These are phyloP conservation scores for Nebria ingens DNA, from an alignment of 1,140 invertebrate genomes.

Conservation along the genomic window DNA sequence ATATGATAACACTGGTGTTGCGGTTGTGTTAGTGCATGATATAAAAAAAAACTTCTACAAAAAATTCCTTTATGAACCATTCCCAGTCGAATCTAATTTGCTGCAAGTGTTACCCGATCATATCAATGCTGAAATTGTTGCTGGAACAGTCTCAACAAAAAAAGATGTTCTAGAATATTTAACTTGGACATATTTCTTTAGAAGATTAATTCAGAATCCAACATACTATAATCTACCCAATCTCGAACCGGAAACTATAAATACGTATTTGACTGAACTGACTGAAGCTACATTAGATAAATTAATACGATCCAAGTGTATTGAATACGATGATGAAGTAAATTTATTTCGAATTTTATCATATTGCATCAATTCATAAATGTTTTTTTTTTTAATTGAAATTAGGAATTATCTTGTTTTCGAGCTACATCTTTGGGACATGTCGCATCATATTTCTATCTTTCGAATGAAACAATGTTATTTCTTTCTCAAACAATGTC, in stretches of 20 bases:
- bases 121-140: slow-evolving; percentile 93
- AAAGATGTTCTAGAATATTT: slow-evolving; percentile 95
- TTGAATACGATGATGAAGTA: slow-evolving; percentile 39
- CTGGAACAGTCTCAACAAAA: slow-evolving; percentile 86
- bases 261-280: slow-evolving; percentile 59
- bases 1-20: slow-evolving; percentile 91
- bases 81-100: slow-evolving; percentile 95
- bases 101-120: slow-evolving; percentile 89
- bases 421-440: slow-evolving; percentile 78
- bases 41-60: slow-evolving; percentile 99
- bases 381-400: slow-evolving; percentile 18
- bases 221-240: slow-evolving; percentile 80
- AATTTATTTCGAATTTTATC: slow-evolving; percentile 5
- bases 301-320: slow-evolving; percentile 65
- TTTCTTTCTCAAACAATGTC: slow-evolving; percentile 65
- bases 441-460: slow-evolving; percentile 94
- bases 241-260: slow-evolving; percentile 62
- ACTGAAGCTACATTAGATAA: slow-evolving; percentile 67
- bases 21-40: slow-evolving; percentile 95
- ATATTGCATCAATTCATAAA: slow-evolving; percentile 13
- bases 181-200: slow-evolving; percentile 98
- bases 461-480: slow-evolving; percentile 85
- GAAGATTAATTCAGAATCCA: slow-evolving; percentile 75
- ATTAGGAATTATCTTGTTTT: slow-evolving; percentile 45
- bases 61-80: slow-evolving; percentile 97